These are phyloP conservation scores for Athalia circularis DNA, from an alignment of 2,888 invertebrate species.

Conservation along the genomic window DNA sequence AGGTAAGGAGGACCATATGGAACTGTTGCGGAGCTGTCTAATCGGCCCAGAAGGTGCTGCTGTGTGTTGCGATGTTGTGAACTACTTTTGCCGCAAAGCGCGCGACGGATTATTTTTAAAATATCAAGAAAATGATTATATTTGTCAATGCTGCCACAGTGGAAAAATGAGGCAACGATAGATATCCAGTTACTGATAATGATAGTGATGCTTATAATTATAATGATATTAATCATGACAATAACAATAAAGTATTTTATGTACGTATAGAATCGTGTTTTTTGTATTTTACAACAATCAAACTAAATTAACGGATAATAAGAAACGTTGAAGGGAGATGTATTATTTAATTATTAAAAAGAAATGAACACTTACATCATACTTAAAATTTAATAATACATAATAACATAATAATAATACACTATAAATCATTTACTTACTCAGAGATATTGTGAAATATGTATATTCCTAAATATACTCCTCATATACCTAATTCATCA, in stretches of 20 bases:
- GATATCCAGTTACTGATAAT: too few species aligned
- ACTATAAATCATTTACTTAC: constrained; percentile 12
- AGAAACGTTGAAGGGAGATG: neutral
- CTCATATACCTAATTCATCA: neutral
- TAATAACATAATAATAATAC: constrained; percentile 34
- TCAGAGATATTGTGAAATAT: constrained; percentile 6
- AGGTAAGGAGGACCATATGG: too few species aligned
- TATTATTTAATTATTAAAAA: constrained; percentile 11
- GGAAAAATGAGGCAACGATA: too few species aligned
- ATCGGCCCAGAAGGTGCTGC: too few species aligned
- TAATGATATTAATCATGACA: neutral
- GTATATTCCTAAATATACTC: neutral
- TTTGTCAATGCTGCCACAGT: too few species aligned
- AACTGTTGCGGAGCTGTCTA: too few species aligned
- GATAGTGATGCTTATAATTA: neutral
- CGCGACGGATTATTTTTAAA: neutral
- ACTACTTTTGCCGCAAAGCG: constrained; percentile 10
- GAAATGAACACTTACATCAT: constrained; percentile 39
- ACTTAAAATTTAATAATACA: constrained; percentile 42
- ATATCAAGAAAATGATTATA: too few species aligned
- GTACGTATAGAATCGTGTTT: constrained; percentile 28
- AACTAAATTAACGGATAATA: constrained; percentile 23
- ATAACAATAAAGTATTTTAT: neutral
- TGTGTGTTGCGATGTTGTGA: neutral
- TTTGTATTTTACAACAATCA: constrained; percentile 37